phyloP scores from a whole-genome alignment of 2,113 vertebrate genomes.

The Dromaius novaehollandiae region DNA sequence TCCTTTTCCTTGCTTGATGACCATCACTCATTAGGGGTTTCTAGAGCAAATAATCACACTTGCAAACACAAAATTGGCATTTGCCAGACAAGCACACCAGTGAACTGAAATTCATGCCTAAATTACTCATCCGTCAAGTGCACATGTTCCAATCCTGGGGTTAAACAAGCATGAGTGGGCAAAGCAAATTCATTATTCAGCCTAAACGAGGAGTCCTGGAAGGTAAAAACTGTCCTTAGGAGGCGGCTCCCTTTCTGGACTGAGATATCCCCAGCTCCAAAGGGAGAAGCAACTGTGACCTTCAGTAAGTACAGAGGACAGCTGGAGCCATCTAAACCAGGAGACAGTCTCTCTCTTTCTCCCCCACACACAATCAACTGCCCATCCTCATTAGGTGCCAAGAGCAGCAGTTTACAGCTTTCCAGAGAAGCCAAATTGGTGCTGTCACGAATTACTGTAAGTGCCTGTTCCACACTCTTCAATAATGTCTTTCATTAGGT shows the following conservation, averaged over 20 bases:
- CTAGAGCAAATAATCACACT: conserved; percentile 27
- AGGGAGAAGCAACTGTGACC: not conserved
- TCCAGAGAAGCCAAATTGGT: conserved; percentile 64
- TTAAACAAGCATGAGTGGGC: not conserved
- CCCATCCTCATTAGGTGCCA: conserved; percentile 67
- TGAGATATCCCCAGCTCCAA: not conserved
- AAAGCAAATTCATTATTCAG: conserved; percentile 10
- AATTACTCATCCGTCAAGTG: not conserved
- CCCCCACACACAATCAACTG: conserved; percentile 32
- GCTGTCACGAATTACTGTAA: conserved; percentile 73
- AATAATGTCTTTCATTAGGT: conserved; percentile 73
- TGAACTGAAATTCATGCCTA: conserved; percentile 16
- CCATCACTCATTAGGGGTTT: conserved; percentile 17
- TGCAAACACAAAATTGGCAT: conserved; percentile 6
- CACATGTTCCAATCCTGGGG: not conserved
- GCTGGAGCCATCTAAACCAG: not conserved
- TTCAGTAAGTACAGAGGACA: not conserved
- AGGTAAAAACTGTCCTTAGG: not conserved
- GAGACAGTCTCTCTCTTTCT: not conserved
- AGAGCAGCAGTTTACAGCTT: conserved; percentile 64
- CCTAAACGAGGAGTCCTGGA: not conserved
- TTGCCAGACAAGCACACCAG: not conserved
- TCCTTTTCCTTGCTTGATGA: conserved; percentile 2
- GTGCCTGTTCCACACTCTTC: conserved; percentile 67
- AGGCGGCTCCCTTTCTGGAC: not conserved